Conservation (phyloP, 2,113 vertebrate species). For the Phoenicopterus ruber region DNA sequence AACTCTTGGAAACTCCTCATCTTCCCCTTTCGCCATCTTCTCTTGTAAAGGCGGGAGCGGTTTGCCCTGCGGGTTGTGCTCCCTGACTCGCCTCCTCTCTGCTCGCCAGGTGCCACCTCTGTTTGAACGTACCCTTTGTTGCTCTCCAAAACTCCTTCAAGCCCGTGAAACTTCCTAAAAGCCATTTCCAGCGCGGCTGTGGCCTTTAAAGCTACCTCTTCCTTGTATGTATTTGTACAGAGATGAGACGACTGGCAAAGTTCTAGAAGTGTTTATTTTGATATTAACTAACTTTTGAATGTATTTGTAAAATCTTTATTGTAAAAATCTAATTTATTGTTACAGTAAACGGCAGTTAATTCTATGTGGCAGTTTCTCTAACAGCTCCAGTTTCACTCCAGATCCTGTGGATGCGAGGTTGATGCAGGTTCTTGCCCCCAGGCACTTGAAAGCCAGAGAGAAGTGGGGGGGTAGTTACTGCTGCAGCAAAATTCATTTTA, state of each 20-base stretch:
- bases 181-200: background rate
- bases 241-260: background rate
- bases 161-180: background rate
- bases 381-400: fast-evolving
- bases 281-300: background rate
- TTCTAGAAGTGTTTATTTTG: slow-evolving; percentile 15
- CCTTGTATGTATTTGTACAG: background rate
- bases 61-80: background rate
- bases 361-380: fast-evolving
- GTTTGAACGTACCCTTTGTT: background rate
- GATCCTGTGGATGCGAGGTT: fast-evolving
- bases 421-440: background rate
- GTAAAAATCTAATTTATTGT: slow-evolving; percentile 37
- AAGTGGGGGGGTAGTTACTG: fast-evolving
- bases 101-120: background rate
- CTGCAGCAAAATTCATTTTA: background rate
- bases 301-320: slow-evolving; percentile 27
- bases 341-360: background rate
- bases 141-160: background rate
- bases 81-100: fast-evolving
- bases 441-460: no score
- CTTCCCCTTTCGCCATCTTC: background rate
- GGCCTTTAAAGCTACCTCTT: slow-evolving; percentile 37
- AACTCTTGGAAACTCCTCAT: background rate
- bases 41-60: background rate